These are phyloP conservation scores for Carettochelys insculpta DNA, from an alignment of 2,113 vertebrate genomes.

Conservation along the genomic window DNA sequence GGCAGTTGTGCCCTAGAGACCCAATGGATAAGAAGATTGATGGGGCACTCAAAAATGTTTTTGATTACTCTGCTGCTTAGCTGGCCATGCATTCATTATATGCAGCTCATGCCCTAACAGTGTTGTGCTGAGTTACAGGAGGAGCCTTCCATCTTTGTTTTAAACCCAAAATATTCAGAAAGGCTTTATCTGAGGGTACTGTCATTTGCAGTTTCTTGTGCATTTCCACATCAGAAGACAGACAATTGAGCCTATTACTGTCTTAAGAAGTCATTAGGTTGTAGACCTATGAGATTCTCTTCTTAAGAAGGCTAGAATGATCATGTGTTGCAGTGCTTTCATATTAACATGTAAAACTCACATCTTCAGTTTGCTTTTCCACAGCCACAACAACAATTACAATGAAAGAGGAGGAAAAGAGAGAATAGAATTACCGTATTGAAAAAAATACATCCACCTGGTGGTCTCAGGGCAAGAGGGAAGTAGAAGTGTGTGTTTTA, in stretches of 20 bases:
- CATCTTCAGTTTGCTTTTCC: neutral
- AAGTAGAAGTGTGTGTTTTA: neutral
- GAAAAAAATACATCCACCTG: neutral
- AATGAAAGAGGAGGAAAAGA: neutral
- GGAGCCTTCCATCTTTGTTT: neutral
- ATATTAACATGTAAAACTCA: too few species aligned
- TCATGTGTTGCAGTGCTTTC: neutral
- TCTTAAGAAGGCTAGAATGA: neutral
- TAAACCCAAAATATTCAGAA: neutral
- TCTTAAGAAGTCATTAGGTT: neutral
- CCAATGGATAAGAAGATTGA: neutral
- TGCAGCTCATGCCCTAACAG: neutral
- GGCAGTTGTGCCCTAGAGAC: neutral
- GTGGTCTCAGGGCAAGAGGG: neutral
- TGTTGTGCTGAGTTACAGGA: neutral
- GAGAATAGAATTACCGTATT: neutral
- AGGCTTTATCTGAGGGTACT: neutral
- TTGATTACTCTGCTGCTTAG: neutral
- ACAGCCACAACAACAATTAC: neutral
- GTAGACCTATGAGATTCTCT: neutral
- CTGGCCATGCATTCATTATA: neutral
- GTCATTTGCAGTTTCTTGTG: neutral
- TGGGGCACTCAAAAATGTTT: neutral
- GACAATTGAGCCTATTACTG: neutral
- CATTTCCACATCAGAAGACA: neutral